Evolutionary conservation across 2,888 invertebrate genomes (phyloP).

Genomic region (Drosophila suboccidentalis): DNA sequence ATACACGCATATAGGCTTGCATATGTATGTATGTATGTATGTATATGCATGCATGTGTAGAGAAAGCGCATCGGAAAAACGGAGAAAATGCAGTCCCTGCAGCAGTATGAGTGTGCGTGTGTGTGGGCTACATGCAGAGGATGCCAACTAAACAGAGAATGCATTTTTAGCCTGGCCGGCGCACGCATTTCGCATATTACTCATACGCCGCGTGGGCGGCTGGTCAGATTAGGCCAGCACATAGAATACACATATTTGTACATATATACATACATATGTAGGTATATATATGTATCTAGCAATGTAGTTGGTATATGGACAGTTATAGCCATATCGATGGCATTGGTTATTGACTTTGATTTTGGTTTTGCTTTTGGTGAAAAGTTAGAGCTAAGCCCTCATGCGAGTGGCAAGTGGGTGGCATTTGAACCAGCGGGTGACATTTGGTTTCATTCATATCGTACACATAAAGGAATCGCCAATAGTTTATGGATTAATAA

Average conservation of each 20-base stretch:
- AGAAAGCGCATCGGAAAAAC: constrained; percentile 56
- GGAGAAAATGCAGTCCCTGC: constrained; percentile 59
- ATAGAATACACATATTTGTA: constrained; percentile 3
- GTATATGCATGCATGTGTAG: no score
- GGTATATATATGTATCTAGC: no score
- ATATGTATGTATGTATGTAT: background rate
- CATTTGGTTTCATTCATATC: constrained; percentile 20
- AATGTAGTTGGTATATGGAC: constrained; percentile 26
- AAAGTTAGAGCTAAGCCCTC: constrained; percentile 46
- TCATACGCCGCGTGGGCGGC: constrained; percentile 61
- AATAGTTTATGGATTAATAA: constrained; percentile 76
- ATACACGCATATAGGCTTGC: constrained; percentile 1
- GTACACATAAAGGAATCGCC: constrained; percentile 59
- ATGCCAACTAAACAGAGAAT: constrained; percentile 50
- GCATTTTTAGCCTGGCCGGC: constrained; percentile 58
- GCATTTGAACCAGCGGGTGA: constrained; percentile 7
- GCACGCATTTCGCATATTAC: constrained; percentile 70
- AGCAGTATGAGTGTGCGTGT: constrained; percentile 3
- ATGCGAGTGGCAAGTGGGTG: constrained; percentile 14
- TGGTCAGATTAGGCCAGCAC: constrained; percentile 54
- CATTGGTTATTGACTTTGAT: constrained; percentile 81
- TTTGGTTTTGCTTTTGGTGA: constrained; percentile 49
- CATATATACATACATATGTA: constrained; percentile 3
- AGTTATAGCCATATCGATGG: constrained; percentile 76
- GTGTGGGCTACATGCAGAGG: constrained; percentile 4